Evolutionary conservation across 2,797 vertebrate species (phyloP).

Genomic region (Molossus alvarezi): DNA sequence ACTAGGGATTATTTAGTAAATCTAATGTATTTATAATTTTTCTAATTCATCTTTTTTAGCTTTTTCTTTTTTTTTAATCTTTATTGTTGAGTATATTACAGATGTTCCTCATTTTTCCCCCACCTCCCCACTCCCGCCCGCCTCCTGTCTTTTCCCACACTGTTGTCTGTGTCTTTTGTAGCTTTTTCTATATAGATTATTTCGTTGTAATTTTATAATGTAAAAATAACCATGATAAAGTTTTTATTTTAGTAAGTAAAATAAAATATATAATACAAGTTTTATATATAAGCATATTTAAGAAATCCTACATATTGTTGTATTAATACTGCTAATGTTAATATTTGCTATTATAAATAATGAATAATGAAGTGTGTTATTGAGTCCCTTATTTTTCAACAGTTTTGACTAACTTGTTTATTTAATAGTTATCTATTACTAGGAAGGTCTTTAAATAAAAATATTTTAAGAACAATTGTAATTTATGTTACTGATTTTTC

Average conservation of each 20-base stretch:
- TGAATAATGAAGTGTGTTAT: conserved; percentile 26
- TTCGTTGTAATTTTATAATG: conserved; percentile 37
- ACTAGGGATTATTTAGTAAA: conserved; percentile 36
- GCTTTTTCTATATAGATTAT: neutral
- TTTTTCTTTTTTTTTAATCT: neutral
- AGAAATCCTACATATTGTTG: conserved; percentile 12
- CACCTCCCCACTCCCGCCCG: no score
- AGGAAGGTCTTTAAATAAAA: conserved; percentile 32
- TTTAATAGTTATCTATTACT: conserved; percentile 48
- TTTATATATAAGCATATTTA: conserved; percentile 19
- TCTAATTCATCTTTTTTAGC: neutral
- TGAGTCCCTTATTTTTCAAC: conserved; percentile 56
- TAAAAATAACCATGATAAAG: neutral
- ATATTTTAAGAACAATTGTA: conserved; percentile 54
- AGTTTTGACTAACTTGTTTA: conserved; percentile 10
- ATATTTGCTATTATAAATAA: conserved; percentile 28
- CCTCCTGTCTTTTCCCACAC: no score
- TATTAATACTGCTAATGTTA: conserved; percentile 43
- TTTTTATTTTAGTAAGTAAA: conserved; percentile 33
- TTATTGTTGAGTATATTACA: no score
- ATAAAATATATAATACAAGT: neutral
- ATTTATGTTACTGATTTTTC: conserved; percentile 64
- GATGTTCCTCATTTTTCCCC: no score
- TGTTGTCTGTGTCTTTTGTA: neutral
- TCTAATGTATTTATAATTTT: conserved; percentile 20